These are phyloP conservation scores for Cuniculus paca DNA, from an alignment of 2,797 vertebrate species.

Conservation along the genomic window DNA sequence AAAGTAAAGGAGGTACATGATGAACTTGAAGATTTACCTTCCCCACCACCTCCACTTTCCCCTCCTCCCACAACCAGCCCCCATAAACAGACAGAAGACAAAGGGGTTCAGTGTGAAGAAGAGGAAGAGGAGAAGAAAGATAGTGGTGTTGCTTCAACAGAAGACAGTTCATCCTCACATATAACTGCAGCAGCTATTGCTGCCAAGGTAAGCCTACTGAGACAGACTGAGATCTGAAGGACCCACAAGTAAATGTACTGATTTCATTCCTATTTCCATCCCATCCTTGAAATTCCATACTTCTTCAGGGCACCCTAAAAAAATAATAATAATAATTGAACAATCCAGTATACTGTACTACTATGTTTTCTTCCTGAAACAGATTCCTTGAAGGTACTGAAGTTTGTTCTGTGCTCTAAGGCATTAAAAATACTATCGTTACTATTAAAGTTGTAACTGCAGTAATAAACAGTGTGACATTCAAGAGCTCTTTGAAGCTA, in stretches of 20 bases:
- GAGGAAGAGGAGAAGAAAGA: constrained; percentile 99
- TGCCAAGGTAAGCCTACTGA: constrained; percentile 93
- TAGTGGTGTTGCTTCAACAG: constrained; percentile 98
- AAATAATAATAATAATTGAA: neutral
- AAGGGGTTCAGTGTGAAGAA: constrained; percentile 99
- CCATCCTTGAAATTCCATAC: constrained; percentile 39
- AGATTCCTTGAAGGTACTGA: constrained; percentile 34
- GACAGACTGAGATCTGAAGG: constrained; percentile 76
- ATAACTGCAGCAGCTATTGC: constrained; percentile 98
- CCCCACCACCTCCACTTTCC: constrained; percentile 97
- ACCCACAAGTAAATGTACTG: constrained; percentile 44
- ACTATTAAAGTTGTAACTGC: constrained; percentile 23
- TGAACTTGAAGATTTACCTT: constrained; percentile 98
- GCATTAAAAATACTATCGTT: constrained; percentile 43
- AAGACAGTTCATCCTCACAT: constrained; percentile 99
- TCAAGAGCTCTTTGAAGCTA: constrained; percentile 56
- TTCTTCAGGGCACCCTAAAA: neutral
- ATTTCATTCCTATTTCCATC: constrained; percentile 39
- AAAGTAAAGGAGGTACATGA: constrained; percentile 98
- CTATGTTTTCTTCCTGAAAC: neutral
- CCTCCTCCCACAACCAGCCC: constrained; percentile 96
- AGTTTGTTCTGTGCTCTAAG: constrained; percentile 27
- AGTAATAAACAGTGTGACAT: constrained; percentile 46
- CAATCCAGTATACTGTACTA: neutral
- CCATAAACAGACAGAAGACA: constrained; percentile 97